Conservation (phyloP, 2,888 invertebrate genomes). For the Empis stercorea region DNA sequence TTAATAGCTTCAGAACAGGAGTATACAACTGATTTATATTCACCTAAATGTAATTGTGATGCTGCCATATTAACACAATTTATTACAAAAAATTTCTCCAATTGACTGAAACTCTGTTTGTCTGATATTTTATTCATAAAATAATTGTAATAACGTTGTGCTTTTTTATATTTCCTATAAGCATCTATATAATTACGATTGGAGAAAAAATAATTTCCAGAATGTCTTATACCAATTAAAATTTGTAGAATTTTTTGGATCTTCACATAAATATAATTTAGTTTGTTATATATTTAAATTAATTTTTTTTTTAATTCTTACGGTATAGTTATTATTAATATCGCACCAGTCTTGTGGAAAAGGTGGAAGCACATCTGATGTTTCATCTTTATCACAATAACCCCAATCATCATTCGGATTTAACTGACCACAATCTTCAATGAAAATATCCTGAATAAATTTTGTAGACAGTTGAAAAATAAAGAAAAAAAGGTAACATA, state of each 20-base stretch:
- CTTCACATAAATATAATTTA: slow-evolving; percentile 26
- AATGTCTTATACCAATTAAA: slow-evolving; percentile 50
- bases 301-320: slow-evolving; percentile 14
- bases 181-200: slow-evolving; percentile 49
- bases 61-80: slow-evolving; percentile 64
- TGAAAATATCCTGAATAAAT: slow-evolving; percentile 46
- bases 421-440: slow-evolving; percentile 63
- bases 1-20: slow-evolving; percentile 48
- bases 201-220: slow-evolving; percentile 58
- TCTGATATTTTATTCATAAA: slow-evolving; percentile 19
- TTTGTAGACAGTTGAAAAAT: not conserved
- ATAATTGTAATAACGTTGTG: slow-evolving; percentile 52
- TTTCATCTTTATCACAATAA: slow-evolving; percentile 54
- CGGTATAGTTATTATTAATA: slow-evolving; percentile 20
- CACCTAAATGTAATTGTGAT: slow-evolving; percentile 51
- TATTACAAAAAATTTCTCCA: slow-evolving; percentile 31
- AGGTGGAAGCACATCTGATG: slow-evolving; percentile 57
- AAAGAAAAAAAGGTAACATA: slow-evolving; percentile 10
- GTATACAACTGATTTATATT: slow-evolving; percentile 46
- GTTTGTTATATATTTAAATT: slow-evolving; percentile 2
- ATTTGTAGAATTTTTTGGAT: slow-evolving; percentile 37
- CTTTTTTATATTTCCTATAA: slow-evolving; percentile 65
- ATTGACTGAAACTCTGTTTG: slow-evolving; percentile 23
- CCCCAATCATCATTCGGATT: slow-evolving; percentile 48
- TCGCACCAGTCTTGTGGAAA: slow-evolving; percentile 62